Evolutionary conservation across 2,888 invertebrate genomes (phyloP), one percentile per base, ranked within the genome.

Genomic region (Callyntrura sp.): DNA sequence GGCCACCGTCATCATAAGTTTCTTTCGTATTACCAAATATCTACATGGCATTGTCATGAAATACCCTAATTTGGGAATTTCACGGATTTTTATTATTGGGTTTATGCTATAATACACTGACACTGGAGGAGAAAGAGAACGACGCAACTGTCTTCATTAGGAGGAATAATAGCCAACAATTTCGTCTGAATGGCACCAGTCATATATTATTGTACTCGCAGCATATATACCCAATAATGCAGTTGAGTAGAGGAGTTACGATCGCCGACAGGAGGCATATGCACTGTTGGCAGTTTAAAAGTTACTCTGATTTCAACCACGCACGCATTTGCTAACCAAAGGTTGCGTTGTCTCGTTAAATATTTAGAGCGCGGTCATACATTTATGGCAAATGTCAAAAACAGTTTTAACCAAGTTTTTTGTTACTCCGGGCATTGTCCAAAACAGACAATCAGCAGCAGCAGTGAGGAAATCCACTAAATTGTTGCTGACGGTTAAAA

Each of bases 51-150:
- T 81, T 81, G 60, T 60, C 79, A 81, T 57, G 79, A 81, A 81
- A 81, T 81, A 55, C 70, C 84, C 84, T 84, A 84, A 84, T 84
- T 84, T 84, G 70, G 70, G 70, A 48, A 35, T 70, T 84, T 68
- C 65, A 70, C 70, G 82, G 82, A 48, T 43, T 79, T 35, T n/a
- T n/a, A n/a, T n/a, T 60, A 57, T 79, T 79, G 79, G n/a, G 23
- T n/a, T 28, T n/a, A 11, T 12, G 45, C n/a, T n/a, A n/a, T n/a
- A n/a, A n/a, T n/a, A n/a, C n/a, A n/a, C n/a, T n/a, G n/a, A n/a
- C 43, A 20, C 79, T 55, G 25, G 12, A 14, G 11, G 76, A 57
- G 20, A 51, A 17, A 43, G 78, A 78, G 65, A n/a, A n/a, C n/a
- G n/a, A 65, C 43, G 45, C 60, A 85, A 78, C 62, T 78, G 65